Conservation (phyloP, 92 coral and sea anemone genomes). For the Plumapathes pennacea region DNA sequence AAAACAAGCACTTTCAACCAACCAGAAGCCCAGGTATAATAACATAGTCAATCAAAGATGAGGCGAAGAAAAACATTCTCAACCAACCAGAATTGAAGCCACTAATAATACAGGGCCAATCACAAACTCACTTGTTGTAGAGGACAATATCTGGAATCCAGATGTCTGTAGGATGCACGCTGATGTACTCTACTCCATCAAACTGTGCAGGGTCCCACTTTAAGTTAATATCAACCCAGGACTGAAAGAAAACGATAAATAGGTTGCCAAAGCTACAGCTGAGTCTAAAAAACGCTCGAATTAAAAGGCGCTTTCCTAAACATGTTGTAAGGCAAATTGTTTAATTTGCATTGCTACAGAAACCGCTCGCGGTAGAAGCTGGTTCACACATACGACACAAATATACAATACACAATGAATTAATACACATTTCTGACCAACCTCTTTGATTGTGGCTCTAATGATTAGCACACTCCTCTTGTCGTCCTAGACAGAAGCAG, state of each 20-base stretch:
- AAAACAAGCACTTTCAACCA: no score
- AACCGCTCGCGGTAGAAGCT: no score
- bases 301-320: no score
- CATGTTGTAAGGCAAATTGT: no score
- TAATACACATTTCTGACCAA: not conserved
- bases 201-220: slow-evolving; percentile 75
- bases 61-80: not conserved
- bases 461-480: slow-evolving; percentile 67
- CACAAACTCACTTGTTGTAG: slow-evolving; percentile 69
- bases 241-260: slow-evolving; percentile 13
- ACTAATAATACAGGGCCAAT: no score
- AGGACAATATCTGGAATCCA: slow-evolving; percentile 94
- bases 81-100: not conserved
- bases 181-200: slow-evolving; percentile 44
- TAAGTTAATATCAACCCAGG: slow-evolving; percentile 67
- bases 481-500: no score
- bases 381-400: no score
- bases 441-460: slow-evolving; percentile 63
- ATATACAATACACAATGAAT: no score
- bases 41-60: not conserved
- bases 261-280: no score
- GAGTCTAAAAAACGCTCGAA: no score
- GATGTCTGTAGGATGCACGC: slow-evolving; percentile 50
- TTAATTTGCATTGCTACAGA: no score
- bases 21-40: not conserved